Conservation (phyloP, 2,797 vertebrate genomes). For the Acanthopagrus latus region DNA sequence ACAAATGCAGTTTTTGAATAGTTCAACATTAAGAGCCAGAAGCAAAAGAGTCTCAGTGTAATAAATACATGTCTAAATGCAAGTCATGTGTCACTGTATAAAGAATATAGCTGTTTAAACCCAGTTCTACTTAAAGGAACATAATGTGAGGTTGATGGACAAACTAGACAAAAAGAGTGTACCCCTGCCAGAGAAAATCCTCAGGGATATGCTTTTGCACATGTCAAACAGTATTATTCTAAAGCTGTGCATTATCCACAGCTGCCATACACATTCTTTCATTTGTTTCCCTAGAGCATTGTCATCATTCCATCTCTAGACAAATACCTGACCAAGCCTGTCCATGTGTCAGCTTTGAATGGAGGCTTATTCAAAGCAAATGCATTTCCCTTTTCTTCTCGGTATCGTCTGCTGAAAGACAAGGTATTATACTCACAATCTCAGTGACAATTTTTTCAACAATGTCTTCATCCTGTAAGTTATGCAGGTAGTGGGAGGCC, state of each 20-base stretch:
- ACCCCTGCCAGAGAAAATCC: background rate
- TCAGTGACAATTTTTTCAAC: conserved; percentile 87
- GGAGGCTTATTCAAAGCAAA: conserved; percentile 44
- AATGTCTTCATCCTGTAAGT: conserved; percentile 88
- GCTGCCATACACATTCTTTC: conserved; percentile 37
- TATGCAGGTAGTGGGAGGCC: conserved; percentile 87
- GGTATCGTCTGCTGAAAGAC: conserved; percentile 42
- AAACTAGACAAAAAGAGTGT: conserved; percentile 14
- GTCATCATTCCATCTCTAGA: conserved; percentile 55
- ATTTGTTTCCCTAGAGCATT: conserved; percentile 59
- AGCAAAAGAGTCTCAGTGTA: background rate
- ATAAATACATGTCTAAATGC: conserved; percentile 1
- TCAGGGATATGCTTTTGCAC: conserved; percentile 7
- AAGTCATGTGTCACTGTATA: background rate
- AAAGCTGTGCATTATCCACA: conserved; percentile 18
- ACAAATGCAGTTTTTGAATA: background rate
- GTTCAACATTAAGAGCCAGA: background rate
- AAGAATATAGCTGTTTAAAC: conserved; percentile 6
- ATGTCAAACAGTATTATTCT: conserved; percentile 33
- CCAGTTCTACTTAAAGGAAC: conserved; percentile 31
- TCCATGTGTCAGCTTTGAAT: conserved; percentile 41
- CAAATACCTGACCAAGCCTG: conserved; percentile 60
- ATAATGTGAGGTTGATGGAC: conserved; percentile 12
- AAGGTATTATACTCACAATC: conserved; percentile 86
- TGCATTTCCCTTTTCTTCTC: conserved; percentile 13